phyloP scores from a whole-genome alignment of 2,113 vertebrate genomes.

The Piaya cayana region DNA sequence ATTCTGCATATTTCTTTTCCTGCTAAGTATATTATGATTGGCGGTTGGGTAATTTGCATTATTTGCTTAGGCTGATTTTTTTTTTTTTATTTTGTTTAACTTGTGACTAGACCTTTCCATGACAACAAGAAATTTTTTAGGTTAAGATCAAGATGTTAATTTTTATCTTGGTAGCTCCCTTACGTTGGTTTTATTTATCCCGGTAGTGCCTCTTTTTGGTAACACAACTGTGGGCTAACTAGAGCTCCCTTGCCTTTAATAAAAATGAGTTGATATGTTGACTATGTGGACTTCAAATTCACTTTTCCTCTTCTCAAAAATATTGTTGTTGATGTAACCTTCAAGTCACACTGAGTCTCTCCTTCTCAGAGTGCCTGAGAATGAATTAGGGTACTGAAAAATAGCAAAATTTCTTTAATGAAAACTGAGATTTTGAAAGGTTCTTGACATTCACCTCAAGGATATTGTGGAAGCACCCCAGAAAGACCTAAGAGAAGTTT shows the following conservation, averaged over 20 bases:
- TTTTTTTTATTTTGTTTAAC: neutral
- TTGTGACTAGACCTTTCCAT: neutral
- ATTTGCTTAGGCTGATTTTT: neutral
- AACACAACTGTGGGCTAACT: neutral
- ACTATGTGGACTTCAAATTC: neutral
- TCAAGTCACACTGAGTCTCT: neutral
- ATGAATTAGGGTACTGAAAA: neutral
- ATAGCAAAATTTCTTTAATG: neutral
- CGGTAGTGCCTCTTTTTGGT: neutral
- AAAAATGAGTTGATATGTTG: neutral
- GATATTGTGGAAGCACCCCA: neutral
- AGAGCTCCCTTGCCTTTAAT: neutral
- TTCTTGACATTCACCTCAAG: neutral
- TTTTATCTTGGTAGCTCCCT: neutral
- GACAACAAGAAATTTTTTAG: neutral
- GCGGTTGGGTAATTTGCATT: neutral
- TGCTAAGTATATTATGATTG: neutral
- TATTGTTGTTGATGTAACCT: neutral
- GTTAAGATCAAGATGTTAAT: neutral
- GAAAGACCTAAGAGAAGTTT: neutral
- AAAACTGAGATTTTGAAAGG: neutral
- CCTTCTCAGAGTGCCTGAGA: neutral
- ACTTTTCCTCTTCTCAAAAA: neutral
- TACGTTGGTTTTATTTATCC: neutral
- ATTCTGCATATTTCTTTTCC: neutral